Conservation (phyloP, 2,113 vertebrate genomes). For the Odocoileus virginianus region DNA sequence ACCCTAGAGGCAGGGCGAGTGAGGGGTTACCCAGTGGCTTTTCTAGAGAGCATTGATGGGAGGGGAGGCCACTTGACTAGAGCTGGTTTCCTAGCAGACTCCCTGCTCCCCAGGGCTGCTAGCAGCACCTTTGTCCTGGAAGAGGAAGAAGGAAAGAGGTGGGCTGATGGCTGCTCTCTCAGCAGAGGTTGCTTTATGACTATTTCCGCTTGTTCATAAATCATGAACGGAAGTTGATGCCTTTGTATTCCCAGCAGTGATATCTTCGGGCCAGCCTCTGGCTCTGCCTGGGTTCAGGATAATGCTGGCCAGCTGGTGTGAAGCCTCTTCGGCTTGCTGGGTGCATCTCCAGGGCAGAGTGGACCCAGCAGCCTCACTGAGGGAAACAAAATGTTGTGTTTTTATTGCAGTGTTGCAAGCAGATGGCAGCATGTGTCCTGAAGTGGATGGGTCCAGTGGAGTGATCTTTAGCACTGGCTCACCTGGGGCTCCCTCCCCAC, state of each 20-base stretch:
- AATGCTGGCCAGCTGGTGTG: background rate
- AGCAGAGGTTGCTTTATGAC: background rate
- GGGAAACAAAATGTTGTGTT: background rate
- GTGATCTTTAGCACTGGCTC: background rate
- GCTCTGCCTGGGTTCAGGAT: background rate
- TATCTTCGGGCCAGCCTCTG: background rate
- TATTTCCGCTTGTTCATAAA: slow-evolving; percentile 11
- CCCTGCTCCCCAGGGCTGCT: background rate
- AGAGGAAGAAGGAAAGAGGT: background rate
- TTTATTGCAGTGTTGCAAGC: slow-evolving; percentile 41
- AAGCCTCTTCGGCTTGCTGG: background rate
- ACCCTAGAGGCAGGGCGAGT: background rate
- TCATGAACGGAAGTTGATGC: background rate
- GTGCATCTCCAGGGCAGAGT: background rate
- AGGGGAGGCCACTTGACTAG: background rate
- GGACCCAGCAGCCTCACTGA: background rate
- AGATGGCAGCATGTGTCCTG: slow-evolving; percentile 46
- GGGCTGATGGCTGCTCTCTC: background rate
- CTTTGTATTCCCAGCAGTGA: background rate
- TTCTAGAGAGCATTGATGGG: background rate
- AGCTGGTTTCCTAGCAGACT: background rate
- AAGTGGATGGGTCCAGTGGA: background rate
- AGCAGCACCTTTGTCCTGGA: background rate
- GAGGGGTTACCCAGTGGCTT: background rate
- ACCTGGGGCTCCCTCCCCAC: background rate